Conservation (phyloP, 2,888 invertebrate genomes). For the Caenorhabditis sp. region DNA sequence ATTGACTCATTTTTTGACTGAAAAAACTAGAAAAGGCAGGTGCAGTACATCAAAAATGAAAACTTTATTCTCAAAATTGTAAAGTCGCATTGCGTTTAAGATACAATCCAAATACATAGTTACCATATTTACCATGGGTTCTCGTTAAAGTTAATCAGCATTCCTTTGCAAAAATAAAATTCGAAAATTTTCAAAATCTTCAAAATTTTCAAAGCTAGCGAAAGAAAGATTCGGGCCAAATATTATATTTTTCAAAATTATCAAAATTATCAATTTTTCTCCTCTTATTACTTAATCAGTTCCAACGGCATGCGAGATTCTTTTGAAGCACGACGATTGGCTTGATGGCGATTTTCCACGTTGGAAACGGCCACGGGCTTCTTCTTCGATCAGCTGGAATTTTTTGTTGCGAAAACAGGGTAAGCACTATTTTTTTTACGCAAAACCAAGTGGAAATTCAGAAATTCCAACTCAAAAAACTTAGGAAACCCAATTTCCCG, state of each 20-base stretch:
- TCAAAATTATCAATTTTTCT: neutral
- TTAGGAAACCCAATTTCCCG: no score
- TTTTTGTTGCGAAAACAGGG: neutral
- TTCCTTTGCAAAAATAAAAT: no score
- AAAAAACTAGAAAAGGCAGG: no score
- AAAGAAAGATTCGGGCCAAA: conserved; percentile 21
- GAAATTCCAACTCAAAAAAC: neutral
- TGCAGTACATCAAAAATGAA: no score
- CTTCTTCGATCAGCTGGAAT: conserved; percentile 73
- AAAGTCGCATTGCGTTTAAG: no score
- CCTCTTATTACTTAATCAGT: conserved; percentile 34
- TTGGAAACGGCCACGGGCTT: conserved; percentile 65
- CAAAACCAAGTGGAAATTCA: conserved; percentile 4
- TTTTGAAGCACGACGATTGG: conserved; percentile 76
- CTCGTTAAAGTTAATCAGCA: no score
- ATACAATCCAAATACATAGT: no score
- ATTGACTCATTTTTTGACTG: no score
- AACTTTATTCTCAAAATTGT: no score
- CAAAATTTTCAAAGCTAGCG: neutral
- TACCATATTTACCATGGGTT: no score
- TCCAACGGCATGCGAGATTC: conserved; percentile 74
- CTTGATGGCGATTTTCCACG: conserved; percentile 73
- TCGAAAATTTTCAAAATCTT: neutral
- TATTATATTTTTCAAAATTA: conserved; percentile 1
- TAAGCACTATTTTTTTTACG: conserved; percentile 2